Evolutionary conservation across 2,888 invertebrate species (phyloP).

Genomic region (Cryptocephalus primarius): DNA sequence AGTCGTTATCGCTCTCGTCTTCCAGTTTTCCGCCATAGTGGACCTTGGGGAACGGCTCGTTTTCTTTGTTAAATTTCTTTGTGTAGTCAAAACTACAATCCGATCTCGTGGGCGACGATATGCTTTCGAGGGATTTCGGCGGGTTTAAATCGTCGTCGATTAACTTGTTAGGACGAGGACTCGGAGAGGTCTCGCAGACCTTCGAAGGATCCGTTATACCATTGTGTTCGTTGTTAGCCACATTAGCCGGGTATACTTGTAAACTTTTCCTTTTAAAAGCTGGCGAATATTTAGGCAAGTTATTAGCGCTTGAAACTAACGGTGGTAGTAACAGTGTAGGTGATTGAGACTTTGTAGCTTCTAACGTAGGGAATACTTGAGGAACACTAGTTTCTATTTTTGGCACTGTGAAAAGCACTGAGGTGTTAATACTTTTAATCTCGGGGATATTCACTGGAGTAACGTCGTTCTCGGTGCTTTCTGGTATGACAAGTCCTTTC

Average conservation of each 20-base stretch:
- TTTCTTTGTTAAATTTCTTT: constrained; percentile 5
- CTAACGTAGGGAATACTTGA: not conserved
- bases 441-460: constrained; percentile 57
- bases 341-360: constrained; percentile 8
- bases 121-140: constrained; percentile 47
- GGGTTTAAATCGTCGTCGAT: constrained; percentile 28
- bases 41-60: constrained; percentile 8
- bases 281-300: constrained; percentile 69
- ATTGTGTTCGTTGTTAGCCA: constrained; percentile 15
- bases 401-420: constrained; percentile 22
- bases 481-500: constrained; percentile 81
- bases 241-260: constrained; percentile 44
- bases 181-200: constrained; percentile 10
- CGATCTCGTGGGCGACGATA: constrained; percentile 46
- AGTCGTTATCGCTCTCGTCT: constrained; percentile 77
- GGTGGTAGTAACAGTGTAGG: constrained; percentile 35
- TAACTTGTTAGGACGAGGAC: constrained; percentile 14
- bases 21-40: constrained; percentile 19
- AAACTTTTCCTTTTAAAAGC: constrained; percentile 69
- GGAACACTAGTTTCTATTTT: constrained; percentile 11
- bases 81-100: constrained; percentile 47
- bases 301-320: constrained; percentile 36
- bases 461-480: constrained; percentile 40
- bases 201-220: constrained; percentile 10
- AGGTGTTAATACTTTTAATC: constrained; percentile 52